Evolutionary conservation across 2,888 invertebrate species (phyloP).

Genomic region (Nymphalis polychloros): DNA sequence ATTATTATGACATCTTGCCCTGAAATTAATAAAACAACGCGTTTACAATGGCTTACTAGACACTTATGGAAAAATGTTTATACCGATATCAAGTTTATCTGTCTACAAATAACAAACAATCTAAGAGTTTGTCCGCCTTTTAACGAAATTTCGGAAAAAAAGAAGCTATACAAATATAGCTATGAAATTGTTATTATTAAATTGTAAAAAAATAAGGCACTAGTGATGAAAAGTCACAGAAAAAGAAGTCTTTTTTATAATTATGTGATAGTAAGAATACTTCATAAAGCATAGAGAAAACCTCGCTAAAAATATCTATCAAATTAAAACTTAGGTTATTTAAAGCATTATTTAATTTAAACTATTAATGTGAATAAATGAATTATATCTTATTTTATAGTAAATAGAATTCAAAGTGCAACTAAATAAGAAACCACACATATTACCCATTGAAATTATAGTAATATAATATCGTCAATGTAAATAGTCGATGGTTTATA

Average conservation of each 20-base stretch:
- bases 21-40: too few relatives aligned
- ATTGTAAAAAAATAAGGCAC: too few relatives aligned
- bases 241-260: background rate
- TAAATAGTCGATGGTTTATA: background rate
- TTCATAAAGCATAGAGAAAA: conserved; percentile 7
- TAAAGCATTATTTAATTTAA: conserved; percentile 8
- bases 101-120: too few relatives aligned
- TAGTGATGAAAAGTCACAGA: too few relatives aligned
- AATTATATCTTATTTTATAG: background rate
- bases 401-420: background rate
- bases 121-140: too few relatives aligned
- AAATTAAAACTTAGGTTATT: conserved; percentile 9
- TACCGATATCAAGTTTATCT: too few relatives aligned
- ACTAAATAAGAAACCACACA: background rate
- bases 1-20: too few relatives aligned
- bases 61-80: too few relatives aligned
- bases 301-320: conserved; percentile 13
- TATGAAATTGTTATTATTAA: too few relatives aligned
- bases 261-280: conserved; percentile 12
- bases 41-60: too few relatives aligned
- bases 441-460: background rate
- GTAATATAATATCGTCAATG: background rate
- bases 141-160: too few relatives aligned
- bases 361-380: conserved; percentile 1
- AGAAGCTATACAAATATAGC: too few relatives aligned